Base-by-base conservation (phyloP, 2,797 vertebrate species). In the Thunnus albacares region DNA sequence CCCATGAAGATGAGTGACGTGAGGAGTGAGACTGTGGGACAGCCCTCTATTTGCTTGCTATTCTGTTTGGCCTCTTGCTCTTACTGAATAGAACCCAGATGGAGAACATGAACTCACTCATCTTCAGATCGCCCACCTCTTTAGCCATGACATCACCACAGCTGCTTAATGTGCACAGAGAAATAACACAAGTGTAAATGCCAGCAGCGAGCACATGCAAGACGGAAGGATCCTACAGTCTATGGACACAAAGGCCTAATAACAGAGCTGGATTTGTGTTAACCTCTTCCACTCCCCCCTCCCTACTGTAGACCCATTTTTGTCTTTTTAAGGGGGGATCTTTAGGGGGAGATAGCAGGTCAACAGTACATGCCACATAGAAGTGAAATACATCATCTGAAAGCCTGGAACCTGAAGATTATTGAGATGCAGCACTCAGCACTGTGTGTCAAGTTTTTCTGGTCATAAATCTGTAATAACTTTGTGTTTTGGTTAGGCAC, bases 131-230 rank as follows among this genome's bases (percentile, higher is more conserved):
- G 41, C 56, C 81, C 82, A 87, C 82, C 75, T 86, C 81, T 86
- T 85, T 82, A 73, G 83, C 85, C 80, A 86, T 92, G 85, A 90
- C 81, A 78, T 93, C 89, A 92, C 69, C 77, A 70, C 88, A 86
- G 81, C 85, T 86, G 80, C 69, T 84, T 78, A 43, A 83, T 62
- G 82, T 84, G 83, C 65, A 77, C 68, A 65, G 17, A 83, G 67
- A 78, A 85, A 79, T 88, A 83, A 90, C 89, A 92, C 60, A 33
- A 65, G 71, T 64, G 28, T 30, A n/a, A 24, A 83, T 77, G 71
- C 69, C 80, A 86, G 73, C n/a, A 74, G 79, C 53, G 71, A 22
- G 58, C 69, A 78, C 71, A 82, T 53, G 62, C 63, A 71, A 45
- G 52, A 75, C 52, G 17, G 28, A 33, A 63, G 7, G 65, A 72